Base-by-base conservation (phyloP, 1,140 invertebrate genomes). In the Anoplolepis gracilipes region DNA sequence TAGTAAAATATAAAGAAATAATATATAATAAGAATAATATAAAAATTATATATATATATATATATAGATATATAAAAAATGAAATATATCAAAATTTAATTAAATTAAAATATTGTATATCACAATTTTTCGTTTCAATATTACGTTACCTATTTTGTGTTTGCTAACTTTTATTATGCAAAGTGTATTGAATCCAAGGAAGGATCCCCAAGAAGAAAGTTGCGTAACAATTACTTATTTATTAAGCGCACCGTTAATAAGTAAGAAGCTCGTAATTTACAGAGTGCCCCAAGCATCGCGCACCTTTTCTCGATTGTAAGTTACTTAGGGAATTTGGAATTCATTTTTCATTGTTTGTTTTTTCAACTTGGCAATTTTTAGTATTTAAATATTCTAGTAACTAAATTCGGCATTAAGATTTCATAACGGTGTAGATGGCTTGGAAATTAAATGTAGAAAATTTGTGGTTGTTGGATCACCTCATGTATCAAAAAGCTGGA, bases 221-320 rank as follows among this genome's bases (percentile, higher is more conserved):
- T 82, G 53, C 53, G 65, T 67, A 73, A 73, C 78, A 82, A 82
- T 82, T 82, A 82, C 67, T 82, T 67, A 81, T 65, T 81, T 81
- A 69, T 82, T 82, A 72, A 72, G 53, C 53, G 49, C 59, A 81
- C 65, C 65, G 67, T 39, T 82, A 82, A 82, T 82, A 82, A 82
- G 65, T 53, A 82, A 82, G 78, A 73, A 82, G 53, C 67, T 82
- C 59, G 46, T 49, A 69, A 82, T 82, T 73, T 73, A 82, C 36
- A 11, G 28, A n/a, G 28, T 46, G n/a, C 39, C 7, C 36, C 67
- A 22, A 81, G 78, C 65, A 70, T 42, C 25, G 25, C 25, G 53
- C 25, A n/a, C 59, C 59, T 82, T 82, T 33, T 61, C 67, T 30
- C 67, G 36, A 39, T 6, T 33, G 7, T n/a, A 30, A 28, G 55